Evolutionary conservation across 2,888 invertebrate genomes (phyloP).

Genomic region (Liposcelis brunnea): DNA sequence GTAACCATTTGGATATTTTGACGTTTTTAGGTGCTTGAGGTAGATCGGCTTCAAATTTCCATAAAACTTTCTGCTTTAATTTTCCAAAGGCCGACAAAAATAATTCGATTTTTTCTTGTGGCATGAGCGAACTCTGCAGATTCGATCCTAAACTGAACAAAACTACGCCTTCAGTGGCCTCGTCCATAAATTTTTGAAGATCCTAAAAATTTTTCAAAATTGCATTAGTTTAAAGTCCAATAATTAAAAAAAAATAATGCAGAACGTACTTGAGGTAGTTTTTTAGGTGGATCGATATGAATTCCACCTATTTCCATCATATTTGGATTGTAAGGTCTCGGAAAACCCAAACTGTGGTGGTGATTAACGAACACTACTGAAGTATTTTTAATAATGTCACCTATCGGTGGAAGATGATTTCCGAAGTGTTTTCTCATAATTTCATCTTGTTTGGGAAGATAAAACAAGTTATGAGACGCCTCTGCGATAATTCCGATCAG

Average conservation of each 20-base stretch:
- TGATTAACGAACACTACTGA: neutral
- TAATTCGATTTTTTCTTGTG: conserved; percentile 10
- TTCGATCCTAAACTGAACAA: conserved; percentile 17
- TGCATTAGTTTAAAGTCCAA: too few species aligned
- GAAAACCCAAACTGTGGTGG: conserved; percentile 22
- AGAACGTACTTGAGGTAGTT: conserved; percentile 4
- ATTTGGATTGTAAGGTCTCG: conserved; percentile 1
- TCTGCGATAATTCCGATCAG: neutral
- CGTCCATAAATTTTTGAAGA: conserved; percentile 15
- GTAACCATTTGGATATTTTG: neutral
- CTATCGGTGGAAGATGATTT: neutral
- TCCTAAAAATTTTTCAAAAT: conserved; percentile 13
- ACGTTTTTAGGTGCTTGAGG: conserved; percentile 1
- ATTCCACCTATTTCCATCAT: conserved; percentile 19
- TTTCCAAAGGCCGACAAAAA: conserved; percentile 14
- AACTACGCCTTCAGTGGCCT: conserved; percentile 15
- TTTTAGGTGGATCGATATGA: conserved; percentile 1
- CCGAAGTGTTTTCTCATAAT: conserved; percentile 15
- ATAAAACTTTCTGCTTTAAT: conserved; percentile 14
- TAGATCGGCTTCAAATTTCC: conserved; percentile 15
- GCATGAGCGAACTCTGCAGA: conserved; percentile 13
- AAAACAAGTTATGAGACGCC: neutral
- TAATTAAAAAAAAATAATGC: too few species aligned
- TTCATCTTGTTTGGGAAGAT: neutral
- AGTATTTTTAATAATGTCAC: conserved; percentile 1